Evolutionary conservation across 1,140 invertebrate genomes (phyloP).

Genomic region (Idris sp.): DNA sequence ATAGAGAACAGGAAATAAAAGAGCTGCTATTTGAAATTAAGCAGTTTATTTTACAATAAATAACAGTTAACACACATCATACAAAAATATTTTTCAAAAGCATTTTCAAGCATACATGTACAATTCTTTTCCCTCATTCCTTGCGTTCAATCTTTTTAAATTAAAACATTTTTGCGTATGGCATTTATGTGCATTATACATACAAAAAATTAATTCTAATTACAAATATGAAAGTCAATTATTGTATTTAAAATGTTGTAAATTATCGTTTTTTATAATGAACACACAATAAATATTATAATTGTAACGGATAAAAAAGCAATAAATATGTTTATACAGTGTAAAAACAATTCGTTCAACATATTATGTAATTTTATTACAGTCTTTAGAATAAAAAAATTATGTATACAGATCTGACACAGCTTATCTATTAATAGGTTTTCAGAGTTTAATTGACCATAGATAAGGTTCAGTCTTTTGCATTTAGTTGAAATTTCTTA

Average conservation of each 20-base stretch:
- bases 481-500: too few relatives aligned
- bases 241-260: constrained; percentile 12
- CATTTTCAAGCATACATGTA: constrained; percentile 35
- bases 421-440: too few relatives aligned
- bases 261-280: constrained; percentile 13
- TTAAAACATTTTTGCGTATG: constrained; percentile 63
- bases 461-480: too few relatives aligned
- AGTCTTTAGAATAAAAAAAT: background rate
- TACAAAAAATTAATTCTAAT: constrained; percentile 22
- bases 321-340: background rate
- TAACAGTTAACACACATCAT: constrained; percentile 29
- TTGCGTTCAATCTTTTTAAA: constrained; percentile 27
- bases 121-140: constrained; percentile 32
- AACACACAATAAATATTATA: constrained; percentile 13
- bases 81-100: constrained; percentile 25
- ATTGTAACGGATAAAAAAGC: too few relatives aligned
- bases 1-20: too few relatives aligned
- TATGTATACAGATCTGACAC: background rate
- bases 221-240: constrained; percentile 6
- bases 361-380: too few relatives aligned
- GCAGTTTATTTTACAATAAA: constrained; percentile 40
- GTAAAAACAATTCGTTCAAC: too few relatives aligned
- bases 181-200: constrained; percentile 68
- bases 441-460: too few relatives aligned
- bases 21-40: constrained; percentile 12